These are phyloP conservation scores for Stercorarius parasiticus DNA, from an alignment of 2,113 vertebrate genomes.

Conservation along the genomic window DNA sequence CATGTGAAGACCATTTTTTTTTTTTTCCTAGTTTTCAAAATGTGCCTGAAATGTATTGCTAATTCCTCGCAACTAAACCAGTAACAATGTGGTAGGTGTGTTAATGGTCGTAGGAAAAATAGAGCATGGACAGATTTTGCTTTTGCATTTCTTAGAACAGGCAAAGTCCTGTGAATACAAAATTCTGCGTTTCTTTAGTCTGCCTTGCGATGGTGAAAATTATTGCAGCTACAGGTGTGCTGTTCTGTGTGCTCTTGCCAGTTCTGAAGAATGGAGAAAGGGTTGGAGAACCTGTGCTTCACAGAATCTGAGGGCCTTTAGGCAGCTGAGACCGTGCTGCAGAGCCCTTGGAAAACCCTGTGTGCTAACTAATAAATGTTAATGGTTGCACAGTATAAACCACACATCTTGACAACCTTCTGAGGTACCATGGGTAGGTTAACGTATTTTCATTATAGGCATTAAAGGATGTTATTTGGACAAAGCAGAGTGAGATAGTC, in stretches of 20 bases:
- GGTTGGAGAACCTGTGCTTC: background rate
- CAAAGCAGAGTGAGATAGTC: background rate
- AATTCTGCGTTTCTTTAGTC: background rate
- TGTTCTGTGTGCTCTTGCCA: background rate
- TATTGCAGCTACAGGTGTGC: background rate
- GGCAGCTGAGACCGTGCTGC: background rate
- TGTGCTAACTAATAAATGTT: background rate
- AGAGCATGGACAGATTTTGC: background rate
- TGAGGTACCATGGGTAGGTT: background rate
- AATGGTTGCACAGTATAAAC: background rate
- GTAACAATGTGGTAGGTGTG: background rate
- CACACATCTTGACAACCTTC: background rate
- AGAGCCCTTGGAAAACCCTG: background rate
- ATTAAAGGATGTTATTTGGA: background rate
- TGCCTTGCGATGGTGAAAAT: background rate
- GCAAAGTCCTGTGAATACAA: background rate
- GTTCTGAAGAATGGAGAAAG: background rate
- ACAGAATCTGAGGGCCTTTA: background rate
- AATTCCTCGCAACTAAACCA: slow-evolving; percentile 5
- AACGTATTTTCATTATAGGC: background rate
- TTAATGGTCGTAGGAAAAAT: background rate
- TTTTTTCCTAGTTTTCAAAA: slow-evolving; percentile 32
- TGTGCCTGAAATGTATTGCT: slow-evolving; percentile 13
- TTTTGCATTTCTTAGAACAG: background rate
- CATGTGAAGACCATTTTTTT: slow-evolving; percentile 15